Evolutionary conservation across 2,113 vertebrate genomes (phyloP).

Genomic region (Micronycteris hirsuta): DNA sequence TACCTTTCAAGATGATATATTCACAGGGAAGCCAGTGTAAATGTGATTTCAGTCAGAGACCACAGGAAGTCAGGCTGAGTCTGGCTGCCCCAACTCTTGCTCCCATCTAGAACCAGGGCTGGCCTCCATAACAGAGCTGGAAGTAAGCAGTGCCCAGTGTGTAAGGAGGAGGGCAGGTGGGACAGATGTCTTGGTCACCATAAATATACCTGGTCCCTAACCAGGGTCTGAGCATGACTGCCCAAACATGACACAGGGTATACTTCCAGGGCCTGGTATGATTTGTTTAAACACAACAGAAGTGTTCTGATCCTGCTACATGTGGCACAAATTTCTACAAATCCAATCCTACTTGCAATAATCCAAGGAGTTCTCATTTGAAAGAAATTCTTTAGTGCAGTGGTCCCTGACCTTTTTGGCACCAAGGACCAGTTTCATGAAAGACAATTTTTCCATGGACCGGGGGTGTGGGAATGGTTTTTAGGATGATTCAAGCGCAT

Average conservation of each 20-base stretch:
- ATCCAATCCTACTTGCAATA: neutral
- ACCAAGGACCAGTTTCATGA: too few species aligned
- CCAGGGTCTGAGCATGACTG: neutral
- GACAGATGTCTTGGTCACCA: neutral
- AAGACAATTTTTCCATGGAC: too few species aligned
- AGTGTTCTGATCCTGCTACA: neutral
- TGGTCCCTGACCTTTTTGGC: too few species aligned
- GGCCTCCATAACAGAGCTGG: neutral
- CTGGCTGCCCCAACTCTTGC: too few species aligned
- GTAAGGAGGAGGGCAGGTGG: neutral
- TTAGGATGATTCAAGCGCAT: too few species aligned
- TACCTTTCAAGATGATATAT: neutral
- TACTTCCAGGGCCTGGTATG: neutral
- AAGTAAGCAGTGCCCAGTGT: neutral
- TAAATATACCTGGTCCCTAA: constrained; percentile 36
- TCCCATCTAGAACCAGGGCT: neutral
- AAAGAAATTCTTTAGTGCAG: neutral
- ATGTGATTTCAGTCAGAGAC: neutral
- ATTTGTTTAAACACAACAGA: neutral
- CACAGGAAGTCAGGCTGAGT: neutral
- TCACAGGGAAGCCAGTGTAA: neutral
- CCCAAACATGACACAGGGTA: neutral
- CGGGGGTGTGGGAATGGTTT: too few species aligned
- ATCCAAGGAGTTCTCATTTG: neutral
- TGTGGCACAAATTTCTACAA: neutral